Evolutionary conservation across 2,797 vertebrate species (phyloP).

Genomic region (Phyllotis vaccarum): DNA sequence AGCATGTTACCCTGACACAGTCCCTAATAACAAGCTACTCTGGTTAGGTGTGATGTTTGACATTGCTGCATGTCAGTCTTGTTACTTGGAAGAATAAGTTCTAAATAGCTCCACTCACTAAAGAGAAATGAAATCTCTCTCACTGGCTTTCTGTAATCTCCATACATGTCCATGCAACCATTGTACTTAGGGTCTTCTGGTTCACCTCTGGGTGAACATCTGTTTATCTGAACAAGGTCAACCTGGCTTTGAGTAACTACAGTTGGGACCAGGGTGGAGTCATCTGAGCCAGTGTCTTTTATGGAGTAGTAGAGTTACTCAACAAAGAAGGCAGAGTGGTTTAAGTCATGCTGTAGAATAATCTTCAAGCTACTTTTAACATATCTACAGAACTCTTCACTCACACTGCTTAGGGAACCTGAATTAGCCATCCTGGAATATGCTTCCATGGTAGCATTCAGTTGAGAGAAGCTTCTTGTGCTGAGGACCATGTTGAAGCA

Average conservation of each 20-base stretch:
- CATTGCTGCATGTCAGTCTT: conserved; percentile 63
- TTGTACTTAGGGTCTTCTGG: conserved; percentile 88
- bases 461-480: conserved; percentile 89
- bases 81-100: conserved; percentile 67
- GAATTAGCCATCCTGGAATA: conserved; percentile 89
- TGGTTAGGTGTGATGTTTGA: conserved; percentile 74
- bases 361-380: conserved; percentile 90
- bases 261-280: conserved; percentile 88
- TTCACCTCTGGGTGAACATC: conserved; percentile 87
- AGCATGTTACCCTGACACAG: conserved; percentile 74
- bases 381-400: conserved; percentile 89
- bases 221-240: conserved; percentile 90
- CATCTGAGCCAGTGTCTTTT: conserved; percentile 89
- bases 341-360: conserved; percentile 88
- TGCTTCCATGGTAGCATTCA: conserved; percentile 85
- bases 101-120: conserved; percentile 47
- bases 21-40: conserved; percentile 73
- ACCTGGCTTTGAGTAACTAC: conserved; percentile 89
- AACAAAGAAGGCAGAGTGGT: conserved; percentile 89
- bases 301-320: conserved; percentile 88
- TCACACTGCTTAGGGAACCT: conserved; percentile 88
- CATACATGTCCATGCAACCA: conserved; percentile 89
- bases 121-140: conserved; percentile 53
- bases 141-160: conserved; percentile 88
- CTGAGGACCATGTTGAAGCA: conserved; percentile 89